Evolutionary conservation across 2,113 vertebrate species (phyloP).

Genomic region (Climacteris rufus): DNA sequence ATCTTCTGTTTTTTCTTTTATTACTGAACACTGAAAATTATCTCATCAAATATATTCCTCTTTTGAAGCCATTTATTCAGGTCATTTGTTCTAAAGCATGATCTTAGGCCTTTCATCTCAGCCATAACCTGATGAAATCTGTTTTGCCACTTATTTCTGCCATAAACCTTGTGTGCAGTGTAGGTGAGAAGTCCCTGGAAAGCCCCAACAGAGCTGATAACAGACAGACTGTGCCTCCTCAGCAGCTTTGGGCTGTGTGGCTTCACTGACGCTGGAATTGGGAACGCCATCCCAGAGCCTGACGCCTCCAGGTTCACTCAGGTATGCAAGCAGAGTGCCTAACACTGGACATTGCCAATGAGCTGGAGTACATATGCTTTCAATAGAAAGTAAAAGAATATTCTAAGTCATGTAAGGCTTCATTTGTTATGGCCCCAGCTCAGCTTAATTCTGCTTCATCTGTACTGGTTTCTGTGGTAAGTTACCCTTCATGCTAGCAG

Average conservation of each 20-base stretch:
- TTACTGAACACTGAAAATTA: not conserved
- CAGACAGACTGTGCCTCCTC: slow-evolving; percentile 16
- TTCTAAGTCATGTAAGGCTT: not conserved
- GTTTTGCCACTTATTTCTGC: not conserved
- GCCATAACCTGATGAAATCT: not conserved
- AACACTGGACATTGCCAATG: not conserved
- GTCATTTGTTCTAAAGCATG: not conserved
- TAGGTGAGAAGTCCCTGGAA: not conserved
- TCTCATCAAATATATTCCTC: not conserved
- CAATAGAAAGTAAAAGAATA: not conserved
- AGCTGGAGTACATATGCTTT: not conserved
- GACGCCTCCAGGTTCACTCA: slow-evolving; percentile 63
- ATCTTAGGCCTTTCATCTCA: not conserved
- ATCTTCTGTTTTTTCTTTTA: not conserved
- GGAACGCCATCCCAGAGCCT: slow-evolving; percentile 45
- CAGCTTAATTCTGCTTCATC: not conserved
- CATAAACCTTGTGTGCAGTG: not conserved
- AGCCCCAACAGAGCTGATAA: not conserved
- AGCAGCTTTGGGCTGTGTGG: slow-evolving; percentile 37
- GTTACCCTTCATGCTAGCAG: not conserved
- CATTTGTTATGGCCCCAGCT: not conserved
- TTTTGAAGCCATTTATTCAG: not conserved
- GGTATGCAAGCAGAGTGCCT: slow-evolving; percentile 40
- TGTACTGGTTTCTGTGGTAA: not conserved
- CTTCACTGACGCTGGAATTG: slow-evolving; percentile 57